Evolutionary conservation across 2,797 vertebrate species (phyloP).

Genomic region (Semotilus atromaculatus): DNA sequence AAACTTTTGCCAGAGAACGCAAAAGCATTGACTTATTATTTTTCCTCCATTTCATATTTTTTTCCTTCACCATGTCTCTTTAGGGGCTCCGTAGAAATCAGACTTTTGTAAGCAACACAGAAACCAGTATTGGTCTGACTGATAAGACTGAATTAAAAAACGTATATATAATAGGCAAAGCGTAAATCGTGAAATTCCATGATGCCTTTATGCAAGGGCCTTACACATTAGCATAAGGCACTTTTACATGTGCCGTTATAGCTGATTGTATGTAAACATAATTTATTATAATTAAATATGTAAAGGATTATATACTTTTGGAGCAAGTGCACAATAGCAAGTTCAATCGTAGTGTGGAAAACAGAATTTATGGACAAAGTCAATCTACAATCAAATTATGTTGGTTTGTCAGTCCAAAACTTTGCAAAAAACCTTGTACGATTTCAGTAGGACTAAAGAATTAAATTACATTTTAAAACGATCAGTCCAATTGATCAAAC

Average conservation of each 20-base stretch:
- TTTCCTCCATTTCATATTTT: too few species aligned
- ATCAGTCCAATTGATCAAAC: not conserved
- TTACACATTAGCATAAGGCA: not conserved
- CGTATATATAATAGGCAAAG: not conserved
- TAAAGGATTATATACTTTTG: not conserved
- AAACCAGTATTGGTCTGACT: not conserved
- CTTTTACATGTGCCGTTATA: not conserved
- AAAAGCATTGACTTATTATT: too few species aligned
- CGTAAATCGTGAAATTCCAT: not conserved
- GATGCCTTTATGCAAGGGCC: not conserved
- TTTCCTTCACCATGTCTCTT: too few species aligned
- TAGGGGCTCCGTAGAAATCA: not conserved
- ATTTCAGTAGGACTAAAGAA: not conserved
- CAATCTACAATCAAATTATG: not conserved
- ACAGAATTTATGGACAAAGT: not conserved
- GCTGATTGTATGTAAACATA: not conserved
- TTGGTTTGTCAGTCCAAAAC: not conserved
- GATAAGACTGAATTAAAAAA: slow-evolving; percentile 6
- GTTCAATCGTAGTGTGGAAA: not conserved
- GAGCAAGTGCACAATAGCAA: not conserved
- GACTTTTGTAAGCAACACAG: not conserved
- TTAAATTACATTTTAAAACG: not conserved
- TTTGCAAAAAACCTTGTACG: not conserved
- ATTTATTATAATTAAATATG: not conserved
- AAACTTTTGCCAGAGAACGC: too few species aligned